Percentiles rank a stretch among this genome's conserved stretches.
phyloP scores from a whole-genome alignment of 2,888 invertebrate genomes.

The Dione juno region DNA sequence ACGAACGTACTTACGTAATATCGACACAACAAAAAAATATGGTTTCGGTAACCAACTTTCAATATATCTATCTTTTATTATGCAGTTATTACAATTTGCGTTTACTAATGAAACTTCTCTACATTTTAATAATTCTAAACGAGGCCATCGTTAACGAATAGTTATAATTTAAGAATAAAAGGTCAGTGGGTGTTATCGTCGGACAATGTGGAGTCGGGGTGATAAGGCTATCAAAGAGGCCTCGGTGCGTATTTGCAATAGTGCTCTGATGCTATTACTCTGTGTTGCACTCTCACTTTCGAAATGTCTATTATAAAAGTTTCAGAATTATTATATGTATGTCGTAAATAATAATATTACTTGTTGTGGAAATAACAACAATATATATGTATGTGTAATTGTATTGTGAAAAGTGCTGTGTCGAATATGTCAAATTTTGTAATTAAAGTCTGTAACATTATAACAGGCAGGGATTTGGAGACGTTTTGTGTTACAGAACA shows the following conservation, averaged over 20 bases:
- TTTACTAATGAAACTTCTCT: neutral
- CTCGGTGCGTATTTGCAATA: slow-evolving; percentile 46
- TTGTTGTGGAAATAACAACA: slow-evolving; percentile 7
- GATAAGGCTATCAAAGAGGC: slow-evolving; percentile 52
- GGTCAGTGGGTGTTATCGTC: slow-evolving; percentile 41
- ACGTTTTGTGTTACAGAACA: neutral
- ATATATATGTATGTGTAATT: neutral
- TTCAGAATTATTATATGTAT: slow-evolving; percentile 29
- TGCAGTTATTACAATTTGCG: neutral
- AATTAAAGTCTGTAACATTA: neutral
- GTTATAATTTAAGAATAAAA: slow-evolving; percentile 42
- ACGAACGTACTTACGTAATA: too few species aligned
- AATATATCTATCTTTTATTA: neutral
- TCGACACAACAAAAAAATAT: neutral
- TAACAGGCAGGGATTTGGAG: neutral
- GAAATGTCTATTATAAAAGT: slow-evolving; percentile 32
- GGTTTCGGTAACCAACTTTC: neutral
- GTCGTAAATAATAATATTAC: slow-evolving; percentile 18
- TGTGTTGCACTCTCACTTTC: slow-evolving; percentile 39
- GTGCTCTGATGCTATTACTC: slow-evolving; percentile 33
- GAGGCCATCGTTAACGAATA: slow-evolving; percentile 32
- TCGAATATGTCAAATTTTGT: neutral
- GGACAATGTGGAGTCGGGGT: slow-evolving; percentile 49
- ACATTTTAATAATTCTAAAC: slow-evolving; percentile 35
- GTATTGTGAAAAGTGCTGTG: neutral